Conservation (phyloP, 1,140 invertebrate species). For the Ectropis grisescens region DNA sequence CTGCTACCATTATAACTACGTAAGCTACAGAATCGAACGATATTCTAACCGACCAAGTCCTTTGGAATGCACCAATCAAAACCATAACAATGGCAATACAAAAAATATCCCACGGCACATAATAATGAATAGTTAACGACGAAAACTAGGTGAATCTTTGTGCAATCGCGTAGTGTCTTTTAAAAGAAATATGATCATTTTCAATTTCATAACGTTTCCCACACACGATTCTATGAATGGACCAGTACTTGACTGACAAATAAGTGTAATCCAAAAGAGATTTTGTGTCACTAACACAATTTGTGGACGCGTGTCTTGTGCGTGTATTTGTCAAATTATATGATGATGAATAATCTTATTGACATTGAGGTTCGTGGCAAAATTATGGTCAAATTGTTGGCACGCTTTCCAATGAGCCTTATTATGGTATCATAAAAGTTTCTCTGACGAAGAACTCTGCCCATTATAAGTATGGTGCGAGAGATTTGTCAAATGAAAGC, state of each 20-base stretch:
- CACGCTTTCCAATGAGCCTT: no score
- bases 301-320: slow-evolving; percentile 16
- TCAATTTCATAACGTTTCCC: slow-evolving; percentile 66
- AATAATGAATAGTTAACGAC: slow-evolving; percentile 67
- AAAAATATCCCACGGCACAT: slow-evolving; percentile 62
- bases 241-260: slow-evolving; percentile 39
- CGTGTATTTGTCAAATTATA: neutral
- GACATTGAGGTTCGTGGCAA: no score
- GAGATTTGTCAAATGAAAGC: no score
- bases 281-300: slow-evolving; percentile 24
- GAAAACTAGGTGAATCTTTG: slow-evolving; percentile 69
- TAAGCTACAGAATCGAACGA: neutral
- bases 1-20: slow-evolving; percentile 35
- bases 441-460: no score
- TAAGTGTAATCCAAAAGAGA: slow-evolving; percentile 60
- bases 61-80: slow-evolving; percentile 56
- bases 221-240: slow-evolving; percentile 49
- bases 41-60: slow-evolving; percentile 24
- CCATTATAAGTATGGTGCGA: no score
- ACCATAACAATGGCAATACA: slow-evolving; percentile 48
- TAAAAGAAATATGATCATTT: slow-evolving; percentile 68
- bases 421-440: no score
- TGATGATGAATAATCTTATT: neutral
- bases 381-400: no score
- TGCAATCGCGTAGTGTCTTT: slow-evolving; percentile 61